phyloP scores from a whole-genome alignment of 1,140 invertebrate genomes.

The Hestina assimilis region DNA sequence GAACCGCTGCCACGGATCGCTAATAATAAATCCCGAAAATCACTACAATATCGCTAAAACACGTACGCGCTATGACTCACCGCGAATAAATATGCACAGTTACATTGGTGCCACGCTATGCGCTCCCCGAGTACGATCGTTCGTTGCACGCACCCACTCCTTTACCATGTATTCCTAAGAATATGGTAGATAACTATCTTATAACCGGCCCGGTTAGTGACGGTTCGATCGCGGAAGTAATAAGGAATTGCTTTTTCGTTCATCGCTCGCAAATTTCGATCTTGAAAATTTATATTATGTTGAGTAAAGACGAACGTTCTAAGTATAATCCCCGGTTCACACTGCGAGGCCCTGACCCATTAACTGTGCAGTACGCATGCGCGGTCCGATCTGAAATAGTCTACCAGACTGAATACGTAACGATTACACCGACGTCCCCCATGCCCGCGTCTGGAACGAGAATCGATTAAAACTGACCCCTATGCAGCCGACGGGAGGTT shows the following conservation, averaged over 20 bases:
- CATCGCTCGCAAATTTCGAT: constrained; percentile 29
- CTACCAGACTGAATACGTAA: constrained; percentile 63
- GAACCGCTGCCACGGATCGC: constrained; percentile 36
- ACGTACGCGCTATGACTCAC: constrained; percentile 46
- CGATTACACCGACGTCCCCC: constrained; percentile 64
- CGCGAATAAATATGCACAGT: constrained; percentile 23
- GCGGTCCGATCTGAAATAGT: constrained; percentile 55
- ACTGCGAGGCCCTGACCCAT: constrained; percentile 68
- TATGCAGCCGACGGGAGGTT: constrained; percentile 28
- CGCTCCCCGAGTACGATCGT: not conserved
- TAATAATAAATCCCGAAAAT: constrained; percentile 21
- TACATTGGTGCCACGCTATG: constrained; percentile 19
- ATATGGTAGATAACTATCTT: constrained; percentile 14
- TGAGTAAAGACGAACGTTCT: constrained; percentile 50
- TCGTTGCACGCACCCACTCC: constrained; percentile 6
- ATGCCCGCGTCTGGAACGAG: constrained; percentile 51
- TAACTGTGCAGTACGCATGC: constrained; percentile 63
- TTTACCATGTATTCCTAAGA: constrained; percentile 12
- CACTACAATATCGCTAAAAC: constrained; percentile 6
- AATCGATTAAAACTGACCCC: constrained; percentile 44
- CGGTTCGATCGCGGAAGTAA: constrained; percentile 8
- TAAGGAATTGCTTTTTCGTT: constrained; percentile 12
- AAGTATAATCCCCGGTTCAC: constrained; percentile 61
- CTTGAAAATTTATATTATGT: constrained; percentile 28
- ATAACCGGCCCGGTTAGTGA: constrained; percentile 5